These are phyloP conservation scores for Heteromormyrus szaboi DNA, from an alignment of 2,797 vertebrate genomes.

Conservation along the genomic window DNA sequence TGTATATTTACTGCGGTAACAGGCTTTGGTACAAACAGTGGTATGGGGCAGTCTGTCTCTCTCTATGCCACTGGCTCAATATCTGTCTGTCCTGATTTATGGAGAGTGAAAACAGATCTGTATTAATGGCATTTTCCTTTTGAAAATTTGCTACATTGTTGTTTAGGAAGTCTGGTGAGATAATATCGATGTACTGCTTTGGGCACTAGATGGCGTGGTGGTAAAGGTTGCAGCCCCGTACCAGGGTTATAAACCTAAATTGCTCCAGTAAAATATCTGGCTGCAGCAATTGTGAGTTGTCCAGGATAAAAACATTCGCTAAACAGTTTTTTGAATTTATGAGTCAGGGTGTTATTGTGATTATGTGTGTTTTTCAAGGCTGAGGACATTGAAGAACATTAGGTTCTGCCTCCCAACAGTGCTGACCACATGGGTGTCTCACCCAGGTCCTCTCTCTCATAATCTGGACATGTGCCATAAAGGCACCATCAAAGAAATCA, in stretches of 20 bases:
- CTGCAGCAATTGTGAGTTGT: not conserved
- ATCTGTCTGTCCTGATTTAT: not conserved
- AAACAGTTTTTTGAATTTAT: not conserved
- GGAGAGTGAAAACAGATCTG: not conserved
- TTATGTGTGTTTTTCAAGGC: not conserved
- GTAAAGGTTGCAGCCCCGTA: not conserved
- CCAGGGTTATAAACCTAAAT: not conserved
- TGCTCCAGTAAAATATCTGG: not conserved
- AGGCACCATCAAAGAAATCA: not conserved
- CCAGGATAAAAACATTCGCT: not conserved
- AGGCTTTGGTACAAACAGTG: not conserved
- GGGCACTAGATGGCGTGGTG: not conserved
- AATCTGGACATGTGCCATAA: not conserved
- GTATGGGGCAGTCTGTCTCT: not conserved
- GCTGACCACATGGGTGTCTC: not conserved
- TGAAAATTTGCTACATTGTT: not conserved
- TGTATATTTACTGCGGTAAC: not conserved
- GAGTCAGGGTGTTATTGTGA: not conserved
- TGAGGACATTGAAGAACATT: not conserved
- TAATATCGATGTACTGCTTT: not conserved
- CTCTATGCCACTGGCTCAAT: not conserved
- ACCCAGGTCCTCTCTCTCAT: not conserved
- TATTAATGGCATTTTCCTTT: not conserved
- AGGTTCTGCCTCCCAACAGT: not conserved
- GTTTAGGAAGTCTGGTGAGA: not conserved